Conservation (phyloP, 2,113 vertebrate genomes). For the Terrapene triunguis region DNA sequence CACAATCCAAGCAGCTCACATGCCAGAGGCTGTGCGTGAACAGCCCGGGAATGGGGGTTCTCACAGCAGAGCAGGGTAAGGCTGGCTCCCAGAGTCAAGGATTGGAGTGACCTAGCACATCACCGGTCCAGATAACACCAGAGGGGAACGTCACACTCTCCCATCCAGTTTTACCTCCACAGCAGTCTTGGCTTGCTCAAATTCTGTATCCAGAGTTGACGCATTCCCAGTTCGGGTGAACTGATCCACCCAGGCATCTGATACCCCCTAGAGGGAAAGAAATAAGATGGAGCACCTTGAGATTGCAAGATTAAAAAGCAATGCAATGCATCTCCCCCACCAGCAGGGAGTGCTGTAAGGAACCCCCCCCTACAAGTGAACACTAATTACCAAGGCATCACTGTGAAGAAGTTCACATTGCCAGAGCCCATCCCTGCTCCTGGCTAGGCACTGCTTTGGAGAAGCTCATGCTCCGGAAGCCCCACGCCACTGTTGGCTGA, state of each 20-base stretch:
- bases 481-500: not conserved
- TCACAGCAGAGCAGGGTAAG: too few species aligned
- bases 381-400: not conserved
- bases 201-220: slow-evolving; percentile 86
- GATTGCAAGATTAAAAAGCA: not conserved
- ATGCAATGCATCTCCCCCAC: not conserved
- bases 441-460: slow-evolving; percentile 37
- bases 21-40: too few species aligned
- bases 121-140: too few species aligned
- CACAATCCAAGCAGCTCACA: too few species aligned
- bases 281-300: slow-evolving; percentile 39
- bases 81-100: too few species aligned
- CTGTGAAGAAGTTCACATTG: not conserved
- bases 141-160: not conserved
- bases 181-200: slow-evolving; percentile 95
- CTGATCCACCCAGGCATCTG: slow-evolving; percentile 96
- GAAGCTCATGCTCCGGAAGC: not conserved
- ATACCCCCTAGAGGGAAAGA: slow-evolving; percentile 82
- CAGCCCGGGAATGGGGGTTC: too few species aligned
- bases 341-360: not conserved
- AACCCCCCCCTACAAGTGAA: not conserved
- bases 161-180: slow-evolving; percentile 89
- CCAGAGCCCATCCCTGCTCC: slow-evolving; percentile 18
- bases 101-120: too few species aligned
- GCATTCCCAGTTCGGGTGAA: slow-evolving; percentile 82